Evolutionary conservation across 1,140 invertebrate genomes (phyloP), one percentile per base, ranked within the genome.

Genomic region (Drosophila nikananu): DNA sequence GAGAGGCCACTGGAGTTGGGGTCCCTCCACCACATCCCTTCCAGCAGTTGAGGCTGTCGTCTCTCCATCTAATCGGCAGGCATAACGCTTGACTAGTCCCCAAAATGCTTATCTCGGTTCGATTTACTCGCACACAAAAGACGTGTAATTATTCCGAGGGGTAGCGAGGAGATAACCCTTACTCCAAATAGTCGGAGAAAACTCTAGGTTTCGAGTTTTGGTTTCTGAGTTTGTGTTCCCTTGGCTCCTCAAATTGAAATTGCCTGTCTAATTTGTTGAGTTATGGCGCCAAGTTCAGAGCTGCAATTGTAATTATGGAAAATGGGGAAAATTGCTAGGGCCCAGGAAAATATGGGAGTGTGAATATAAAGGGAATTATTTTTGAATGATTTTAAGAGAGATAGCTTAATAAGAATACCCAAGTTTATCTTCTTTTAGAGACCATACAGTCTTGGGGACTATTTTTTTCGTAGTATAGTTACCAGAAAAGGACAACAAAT

Each of bases 81-180:
- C 86, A 89, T 90, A 90, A 90, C 84, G 84, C 84, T 89, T 90
- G 86, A 89, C 54, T 89, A 79, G 86, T 63, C 81, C 66, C 76
- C 73, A 74, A 89, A 75, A 46, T 25, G 63, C 78, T 89, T 89
- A 89, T 89, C 84, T 54, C 61, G 55, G 57, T 63, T 42, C 64
- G 63, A 46, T 64, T 54, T 57, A 48, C 58, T 62, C 39, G 42
- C 67, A 59, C 61, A 72, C 61, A 72, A 51, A 51, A 55, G 41
- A 64, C 61, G 66, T 66, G 70, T 90, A 89, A 89, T 90, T 89
- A 89, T 76, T 76, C 51, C 66, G 58, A 51, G 25, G 51, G 48
- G 62, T 42, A 46, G 39, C 23, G 23, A 39, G 55, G 63, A 90
- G 84, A 89, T 90, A 89, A 90, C 81, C 78, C 72, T 60, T 57